phyloP scores from a whole-genome alignment of 2,888 invertebrate genomes.

The Tachystola acroxantha region DNA sequence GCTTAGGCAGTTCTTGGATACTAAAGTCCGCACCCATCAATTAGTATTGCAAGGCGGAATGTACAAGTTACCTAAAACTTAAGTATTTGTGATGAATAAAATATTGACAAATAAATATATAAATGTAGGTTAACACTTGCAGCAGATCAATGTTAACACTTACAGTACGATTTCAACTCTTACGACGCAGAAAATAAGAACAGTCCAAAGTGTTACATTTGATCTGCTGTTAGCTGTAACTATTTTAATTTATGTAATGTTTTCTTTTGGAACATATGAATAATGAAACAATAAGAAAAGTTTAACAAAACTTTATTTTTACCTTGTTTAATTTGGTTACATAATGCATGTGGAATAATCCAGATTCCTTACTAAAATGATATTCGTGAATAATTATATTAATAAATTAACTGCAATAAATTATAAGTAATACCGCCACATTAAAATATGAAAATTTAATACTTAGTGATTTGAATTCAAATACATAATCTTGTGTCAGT shows the following conservation, averaged over 20 bases:
- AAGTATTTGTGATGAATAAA: slow-evolving; percentile 11
- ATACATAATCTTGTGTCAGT: slow-evolving; percentile 70
- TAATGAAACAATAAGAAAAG: slow-evolving; percentile 31
- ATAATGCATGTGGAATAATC: slow-evolving; percentile 61
- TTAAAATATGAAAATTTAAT: slow-evolving; percentile 54
- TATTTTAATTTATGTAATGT: background rate
- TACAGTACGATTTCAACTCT: no score
- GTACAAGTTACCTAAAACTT: slow-evolving; percentile 90
- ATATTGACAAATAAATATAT: background rate
- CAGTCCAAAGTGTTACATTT: no score
- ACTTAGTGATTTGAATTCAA: slow-evolving; percentile 61
- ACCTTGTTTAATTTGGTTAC: slow-evolving; percentile 60
- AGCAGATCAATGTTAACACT: no score
- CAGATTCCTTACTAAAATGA: slow-evolving; percentile 47
- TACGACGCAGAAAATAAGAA: no score
- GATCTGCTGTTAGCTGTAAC: no score
- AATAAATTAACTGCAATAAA: slow-evolving; percentile 53
- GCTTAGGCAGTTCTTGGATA: slow-evolving; percentile 91
- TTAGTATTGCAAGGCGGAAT: slow-evolving; percentile 90
- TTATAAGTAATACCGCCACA: slow-evolving; percentile 61
- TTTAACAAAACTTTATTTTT: slow-evolving; percentile 67
- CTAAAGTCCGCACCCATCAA: slow-evolving; percentile 94
- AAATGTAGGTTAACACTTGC: no score
- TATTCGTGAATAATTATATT: slow-evolving; percentile 12
- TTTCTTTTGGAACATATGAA: background rate